Base-by-base conservation (phyloP, 2,797 vertebrate genomes). In the Sebastolobus alascanus region DNA sequence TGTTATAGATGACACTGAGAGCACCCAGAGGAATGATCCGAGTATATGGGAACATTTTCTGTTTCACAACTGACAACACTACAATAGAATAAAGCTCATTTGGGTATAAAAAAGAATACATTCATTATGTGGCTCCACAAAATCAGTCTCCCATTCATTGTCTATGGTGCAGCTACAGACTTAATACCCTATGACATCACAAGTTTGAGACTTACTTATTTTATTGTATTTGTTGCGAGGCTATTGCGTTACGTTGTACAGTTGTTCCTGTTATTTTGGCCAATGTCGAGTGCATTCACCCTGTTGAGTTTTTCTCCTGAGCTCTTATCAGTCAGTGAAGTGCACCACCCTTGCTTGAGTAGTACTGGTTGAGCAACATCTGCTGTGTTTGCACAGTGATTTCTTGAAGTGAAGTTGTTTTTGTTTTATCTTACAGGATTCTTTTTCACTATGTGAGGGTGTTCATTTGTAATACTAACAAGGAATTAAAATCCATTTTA, bases 381-480 rank as follows among this genome's bases (percentile, higher is more conserved):
- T 65, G 59, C 10, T 68, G 59, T 87, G 71, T 87, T 90, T 87
- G 40, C 65, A 77, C 18, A 79, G 79, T 52, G 75, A 85, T 80
- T 85, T 76, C 11, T 76, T 54, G 35, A 67, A 65, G 64, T 70
- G 31, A 69, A 76, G 60, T 35, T 73, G 25, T 9, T 56, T 16
- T 68, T 8, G 3, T 78, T 82, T 68, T 12, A 68, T 74, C 73
- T 55, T 8, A 27, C 18, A 73, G 11, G 25, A 38, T 46, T 67
- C 22, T 46, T 46, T 46, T 46, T 40, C 25, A 18, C 9, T 18
- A 8, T 66, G 16, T 74, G 33, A 55, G 27, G 16, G 8, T 4
- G 4, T 22, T 60, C 4, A 50, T 76, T 64, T 59, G 7, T 22
- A 5, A 25, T 4, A 65, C 67, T 43, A 37, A 50, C 16, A 43